Conservation (phyloP, 2,113 vertebrate species). For the Marmota flaviventris region DNA sequence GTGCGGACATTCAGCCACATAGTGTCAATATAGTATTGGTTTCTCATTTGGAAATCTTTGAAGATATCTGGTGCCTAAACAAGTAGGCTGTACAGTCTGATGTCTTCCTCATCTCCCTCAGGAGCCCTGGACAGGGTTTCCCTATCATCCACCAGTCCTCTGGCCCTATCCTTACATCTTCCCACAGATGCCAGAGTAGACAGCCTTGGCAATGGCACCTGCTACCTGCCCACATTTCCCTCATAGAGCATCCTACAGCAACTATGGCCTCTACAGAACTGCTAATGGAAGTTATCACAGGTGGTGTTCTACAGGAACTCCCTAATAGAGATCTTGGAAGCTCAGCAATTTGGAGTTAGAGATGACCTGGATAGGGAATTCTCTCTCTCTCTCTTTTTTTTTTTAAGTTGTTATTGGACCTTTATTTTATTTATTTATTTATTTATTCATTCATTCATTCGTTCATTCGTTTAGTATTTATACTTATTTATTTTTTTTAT, state of each 20-base stretch:
- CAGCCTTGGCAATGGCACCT: neutral
- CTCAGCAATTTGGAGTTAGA: neutral
- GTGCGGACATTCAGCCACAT: neutral
- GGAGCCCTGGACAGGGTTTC: neutral
- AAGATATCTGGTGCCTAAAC: neutral
- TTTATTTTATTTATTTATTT: too few species aligned
- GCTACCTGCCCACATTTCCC: neutral
- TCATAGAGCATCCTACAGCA: neutral
- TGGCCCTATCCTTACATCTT: neutral
- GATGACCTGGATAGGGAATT: neutral
- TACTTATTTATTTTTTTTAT: too few species aligned
- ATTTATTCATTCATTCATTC: too few species aligned
- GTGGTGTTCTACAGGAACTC: neutral
- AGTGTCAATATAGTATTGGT: neutral
- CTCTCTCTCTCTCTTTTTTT: too few species aligned
- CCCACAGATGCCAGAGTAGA: neutral
- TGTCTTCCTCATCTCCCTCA: neutral
- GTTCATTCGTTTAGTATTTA: too few species aligned
- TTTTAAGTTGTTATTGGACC: too few species aligned
- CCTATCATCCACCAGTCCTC: neutral
- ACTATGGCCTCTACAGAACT: neutral
- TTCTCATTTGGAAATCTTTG: conserved; percentile 4
- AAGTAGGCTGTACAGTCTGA: neutral
- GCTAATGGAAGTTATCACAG: too few species aligned
- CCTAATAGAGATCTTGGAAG: neutral